phyloP scores from a whole-genome alignment of 2,888 invertebrate species.

The Thyatira batis region DNA sequence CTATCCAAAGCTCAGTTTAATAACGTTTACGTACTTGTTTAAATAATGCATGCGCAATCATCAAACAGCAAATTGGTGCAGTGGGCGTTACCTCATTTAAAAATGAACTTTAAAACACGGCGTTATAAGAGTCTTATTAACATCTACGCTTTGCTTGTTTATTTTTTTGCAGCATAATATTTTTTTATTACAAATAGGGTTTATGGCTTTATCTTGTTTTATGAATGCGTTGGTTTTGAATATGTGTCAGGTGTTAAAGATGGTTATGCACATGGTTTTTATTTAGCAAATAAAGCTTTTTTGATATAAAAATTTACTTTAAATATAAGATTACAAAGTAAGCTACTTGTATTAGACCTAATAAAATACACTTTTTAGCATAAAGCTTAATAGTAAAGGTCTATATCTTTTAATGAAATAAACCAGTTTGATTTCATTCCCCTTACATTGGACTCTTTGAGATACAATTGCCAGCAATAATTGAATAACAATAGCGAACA shows the following conservation, averaged over 20 bases:
- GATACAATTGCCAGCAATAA: neutral
- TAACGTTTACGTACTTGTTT: constrained; percentile 20
- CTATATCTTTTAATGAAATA: neutral
- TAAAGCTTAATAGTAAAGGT: no score
- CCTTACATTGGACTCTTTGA: neutral
- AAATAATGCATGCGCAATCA: constrained; percentile 37
- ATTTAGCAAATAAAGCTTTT: no score
- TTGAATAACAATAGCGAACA: constrained; percentile 17
- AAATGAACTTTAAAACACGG: constrained; percentile 4
- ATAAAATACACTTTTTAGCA: no score
- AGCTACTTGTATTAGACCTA: no score
- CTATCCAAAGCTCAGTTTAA: constrained; percentile 17
- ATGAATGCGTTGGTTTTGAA: neutral
- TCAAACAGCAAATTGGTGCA: constrained; percentile 17
- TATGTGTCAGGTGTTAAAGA: neutral
- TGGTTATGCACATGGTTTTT: no score
- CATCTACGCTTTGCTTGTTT: neutral
- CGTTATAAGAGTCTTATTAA: neutral
- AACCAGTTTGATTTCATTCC: neutral
- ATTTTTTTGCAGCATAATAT: neutral
- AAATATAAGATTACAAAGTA: no score
- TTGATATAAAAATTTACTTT: no score
- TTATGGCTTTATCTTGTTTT: neutral
- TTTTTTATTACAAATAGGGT: neutral
- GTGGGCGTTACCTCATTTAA: constrained; percentile 9